Conservation (phyloP, 2,113 vertebrate genomes). For the Oryzias melastigma region DNA sequence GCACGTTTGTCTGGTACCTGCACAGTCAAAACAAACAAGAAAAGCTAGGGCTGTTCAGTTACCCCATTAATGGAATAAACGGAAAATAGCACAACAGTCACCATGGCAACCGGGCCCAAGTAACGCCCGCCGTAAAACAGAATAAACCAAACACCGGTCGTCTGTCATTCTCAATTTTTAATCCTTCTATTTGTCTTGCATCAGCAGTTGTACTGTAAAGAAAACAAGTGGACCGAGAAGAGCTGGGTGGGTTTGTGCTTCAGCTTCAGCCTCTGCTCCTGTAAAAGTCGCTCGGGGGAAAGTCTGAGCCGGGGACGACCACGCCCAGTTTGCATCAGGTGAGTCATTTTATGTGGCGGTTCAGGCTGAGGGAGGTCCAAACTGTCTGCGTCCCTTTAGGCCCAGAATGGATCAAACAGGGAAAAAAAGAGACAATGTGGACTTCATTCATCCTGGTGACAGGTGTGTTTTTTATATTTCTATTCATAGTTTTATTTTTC, state of each 20-base stretch:
- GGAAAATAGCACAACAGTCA: slow-evolving; percentile 35
- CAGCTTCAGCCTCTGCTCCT: slow-evolving; percentile 52
- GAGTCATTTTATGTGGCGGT: slow-evolving; percentile 74
- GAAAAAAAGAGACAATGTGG: slow-evolving; percentile 33
- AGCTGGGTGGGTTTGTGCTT: slow-evolving; percentile 61
- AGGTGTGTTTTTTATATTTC: slow-evolving; percentile 53
- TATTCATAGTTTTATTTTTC: slow-evolving; percentile 1
- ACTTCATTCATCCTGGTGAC: slow-evolving; percentile 55
- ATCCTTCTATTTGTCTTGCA: slow-evolving; percentile 47
- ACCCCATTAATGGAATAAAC: slow-evolving; percentile 16
- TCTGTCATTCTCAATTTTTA: slow-evolving; percentile 60
- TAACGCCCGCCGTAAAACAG: slow-evolving; percentile 26
- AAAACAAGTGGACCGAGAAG: slow-evolving; percentile 53
- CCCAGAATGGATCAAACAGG: slow-evolving; percentile 55
- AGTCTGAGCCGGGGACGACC: slow-evolving; percentile 66
- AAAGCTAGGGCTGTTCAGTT: slow-evolving; percentile 20
- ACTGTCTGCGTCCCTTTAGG: slow-evolving; percentile 50
- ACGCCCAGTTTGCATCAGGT: slow-evolving; percentile 71
- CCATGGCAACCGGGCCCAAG: slow-evolving; percentile 62
- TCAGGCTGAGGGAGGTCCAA: slow-evolving; percentile 70
- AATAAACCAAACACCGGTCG: slow-evolving; percentile 58
- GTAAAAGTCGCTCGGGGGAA: slow-evolving; percentile 55
- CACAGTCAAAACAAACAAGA: slow-evolving; percentile 37
- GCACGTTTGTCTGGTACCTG: slow-evolving; percentile 48
- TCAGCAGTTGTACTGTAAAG: slow-evolving; percentile 61